Evolutionary conservation across 2,888 invertebrate species (phyloP), one percentile per base, ranked within the genome.

Genomic region (Eremobia ochroleuca): DNA sequence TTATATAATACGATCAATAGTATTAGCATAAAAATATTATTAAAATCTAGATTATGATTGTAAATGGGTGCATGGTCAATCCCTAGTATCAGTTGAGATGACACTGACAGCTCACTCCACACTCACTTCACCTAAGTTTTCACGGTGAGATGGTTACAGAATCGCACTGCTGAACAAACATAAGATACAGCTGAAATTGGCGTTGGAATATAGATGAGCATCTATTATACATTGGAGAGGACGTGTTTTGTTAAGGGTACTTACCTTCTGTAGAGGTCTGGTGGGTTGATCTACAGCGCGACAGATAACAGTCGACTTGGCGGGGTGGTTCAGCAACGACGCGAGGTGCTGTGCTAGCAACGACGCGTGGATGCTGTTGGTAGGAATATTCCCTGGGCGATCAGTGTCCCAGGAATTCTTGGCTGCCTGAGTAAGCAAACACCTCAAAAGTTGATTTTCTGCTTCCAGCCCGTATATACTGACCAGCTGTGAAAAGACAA

Each of bases 401-500:
- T 96, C 97, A 94, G 91, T 97, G 92, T 96, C 97, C 96, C 95
- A 97, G 85, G 99, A 98, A 95, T 99, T 98, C 94, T 99, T 98
- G 92, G 98, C 98, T 92, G 99, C 96, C 89, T 97, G 96, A 83
- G 94, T 98, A 97, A 99, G 98, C 95, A 99, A 98, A 97, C 98
- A 98, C 97, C 98, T 99, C 97, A 99, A 98, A 96, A 99, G 98
- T 97, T 99, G 99, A 97, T 99, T 98, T 97, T 99, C 99, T 97
- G 99, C 99, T 98, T 99, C 99, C 97, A 99, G 98, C 97, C 99
- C 99, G 98, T 99, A 98, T 94, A 98, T 97, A 97, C 98, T 98
- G 93, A 99, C 98, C 97, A 99, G 97, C 99, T 99, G 97, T 83
- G 9, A 87, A 66, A 83, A 81, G 55, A 86, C 68, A 83, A 83